Evolutionary conservation across 2,113 vertebrate species (phyloP), one percentile per base, ranked within the genome.

Genomic region (Aphelocoma coerulescens): DNA sequence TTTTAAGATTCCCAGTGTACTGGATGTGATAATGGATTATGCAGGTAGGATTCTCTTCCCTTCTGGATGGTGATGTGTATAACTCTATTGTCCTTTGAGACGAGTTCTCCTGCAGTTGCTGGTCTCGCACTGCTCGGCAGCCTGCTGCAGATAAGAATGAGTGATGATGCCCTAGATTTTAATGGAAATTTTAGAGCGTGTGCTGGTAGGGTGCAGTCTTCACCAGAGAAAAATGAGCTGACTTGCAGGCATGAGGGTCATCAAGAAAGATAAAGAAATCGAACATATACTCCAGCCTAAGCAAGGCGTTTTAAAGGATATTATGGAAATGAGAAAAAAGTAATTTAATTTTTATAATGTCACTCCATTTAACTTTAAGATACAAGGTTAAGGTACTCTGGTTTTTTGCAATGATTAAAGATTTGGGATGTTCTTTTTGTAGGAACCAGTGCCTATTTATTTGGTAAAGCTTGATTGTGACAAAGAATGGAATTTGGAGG

Each of bases 81-180:
- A 95, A 94, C 96, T 98, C n/a, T 81, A 91, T 94, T 96, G 92
- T 96, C 97, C 97, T 98, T 82, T 13, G 96, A 97, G 97, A 97
- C 37, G 90, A 95, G 97, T 97, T 97, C 74, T 23, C 93, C 92
- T 93, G 97, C 97, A 89, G 95, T 97, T 90, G 90, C 96, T 96
- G 88, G 97, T 94, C 96, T 94, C 62, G 18, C 93, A 73, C 94
- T 97, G 96, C 92, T 98, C 62, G 63, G 97, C 95, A 98, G 97
- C 83, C 89, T 96, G 92, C 98, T 97, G 95, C 93, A 98, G 98
- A 98, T 98, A 98, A 98, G 97, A 97, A 97, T 98, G 98, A 98
- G 82, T 98, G 98, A 98, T 98, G 98, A 97, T 98, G 97, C 96
- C 97, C 97, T 96, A 98, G 97, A 98, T 98, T 98, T 97, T 98